Base-by-base conservation (phyloP, 2,888 invertebrate genomes). In the Agrotis exclamationis region DNA sequence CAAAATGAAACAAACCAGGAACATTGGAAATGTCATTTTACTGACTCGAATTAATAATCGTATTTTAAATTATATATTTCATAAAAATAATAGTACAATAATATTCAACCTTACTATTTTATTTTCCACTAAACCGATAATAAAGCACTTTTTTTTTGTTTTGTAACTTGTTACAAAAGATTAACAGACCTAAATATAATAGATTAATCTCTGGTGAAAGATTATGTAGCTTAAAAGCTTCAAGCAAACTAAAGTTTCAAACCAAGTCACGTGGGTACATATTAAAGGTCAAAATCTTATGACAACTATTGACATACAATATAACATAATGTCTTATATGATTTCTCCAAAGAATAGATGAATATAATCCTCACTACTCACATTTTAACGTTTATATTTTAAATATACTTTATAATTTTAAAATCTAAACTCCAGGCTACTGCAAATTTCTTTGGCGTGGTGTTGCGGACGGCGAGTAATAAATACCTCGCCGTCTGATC, bases 191-290 rank as follows among this genome's bases (percentile, higher is more conserved):
- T 13, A 44, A 24, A 22, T 44, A 47, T n/a, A 18, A 14, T 11
- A 24, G 18, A 45, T 50, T 4, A 39, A 24, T 14, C 14, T n/a
- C 7, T 22, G 60, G 22, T 7, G 44, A 16, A 48, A 44, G 53
- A 24, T 68, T 28, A 16, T 14, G 22, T 45, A 11, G 0, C n/a
- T 33, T 6, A 57, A 28, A 4, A 11, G 33, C 39, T 47, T 47
- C 45, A 59, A 48, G 20, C 16, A 64, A 57, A 47, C 18, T 64
- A 45, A 47, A 16, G 53, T 18, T 3, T 20, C 11, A 70, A 7
- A 54, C 13, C 47, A 70, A 11, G 16, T 28, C 28, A 20, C 22
- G 13, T 33, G n/a, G 13, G n/a, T 3, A 28, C 14, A 14, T 28
- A 28, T 22, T 45, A 50, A 59, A 54, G 47, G 44, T 59, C 51